phyloP scores from a whole-genome alignment of 2,888 invertebrate genomes.

The Cremastobaeus sp. region DNA sequence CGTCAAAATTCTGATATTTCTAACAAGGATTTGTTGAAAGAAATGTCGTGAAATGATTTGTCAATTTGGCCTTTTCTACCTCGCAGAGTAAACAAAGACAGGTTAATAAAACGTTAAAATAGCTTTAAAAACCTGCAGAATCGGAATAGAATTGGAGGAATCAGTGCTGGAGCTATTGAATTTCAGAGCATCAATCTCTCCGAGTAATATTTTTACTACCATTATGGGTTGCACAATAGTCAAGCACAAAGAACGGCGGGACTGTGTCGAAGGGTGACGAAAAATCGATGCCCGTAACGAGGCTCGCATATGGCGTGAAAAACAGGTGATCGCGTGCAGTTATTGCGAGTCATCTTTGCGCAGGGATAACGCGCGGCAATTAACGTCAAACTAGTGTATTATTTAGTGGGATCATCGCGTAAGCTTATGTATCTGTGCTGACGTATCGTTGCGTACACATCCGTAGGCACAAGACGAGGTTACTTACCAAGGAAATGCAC shows the following conservation, averaged over 20 bases:
- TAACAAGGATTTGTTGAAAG: too few species aligned
- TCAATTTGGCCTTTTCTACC: too few species aligned
- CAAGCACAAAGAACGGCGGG: conserved; percentile 24
- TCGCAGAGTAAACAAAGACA: too few species aligned
- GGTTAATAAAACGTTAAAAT: not conserved
- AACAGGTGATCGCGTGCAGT: conserved; percentile 52
- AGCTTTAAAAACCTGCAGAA: conserved; percentile 4
- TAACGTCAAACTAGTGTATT: conserved; percentile 49
- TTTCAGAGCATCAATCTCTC: conserved; percentile 8
- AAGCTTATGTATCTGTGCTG: conserved; percentile 23
- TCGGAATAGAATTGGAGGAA: too few species aligned
- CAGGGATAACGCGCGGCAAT: conserved; percentile 39
- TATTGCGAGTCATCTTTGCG: conserved; percentile 38
- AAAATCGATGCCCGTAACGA: conserved; percentile 51
- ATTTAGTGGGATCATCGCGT: conserved; percentile 51
- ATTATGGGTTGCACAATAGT: conserved; percentile 35
- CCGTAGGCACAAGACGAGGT: conserved; percentile 48
- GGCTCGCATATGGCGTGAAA: conserved; percentile 55
- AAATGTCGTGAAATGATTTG: too few species aligned
- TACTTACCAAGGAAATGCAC: conserved; percentile 59
- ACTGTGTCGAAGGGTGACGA: conserved; percentile 54
- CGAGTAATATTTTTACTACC: conserved; percentile 34
- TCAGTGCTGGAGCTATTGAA: conserved; percentile 7
- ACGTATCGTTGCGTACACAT: conserved; percentile 47
- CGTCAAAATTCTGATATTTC: too few species aligned